Evolutionary conservation across 2,888 invertebrate genomes (phyloP), one percentile per base, ranked within the genome.

Genomic region (Zootermopsis nevadensis): DNA sequence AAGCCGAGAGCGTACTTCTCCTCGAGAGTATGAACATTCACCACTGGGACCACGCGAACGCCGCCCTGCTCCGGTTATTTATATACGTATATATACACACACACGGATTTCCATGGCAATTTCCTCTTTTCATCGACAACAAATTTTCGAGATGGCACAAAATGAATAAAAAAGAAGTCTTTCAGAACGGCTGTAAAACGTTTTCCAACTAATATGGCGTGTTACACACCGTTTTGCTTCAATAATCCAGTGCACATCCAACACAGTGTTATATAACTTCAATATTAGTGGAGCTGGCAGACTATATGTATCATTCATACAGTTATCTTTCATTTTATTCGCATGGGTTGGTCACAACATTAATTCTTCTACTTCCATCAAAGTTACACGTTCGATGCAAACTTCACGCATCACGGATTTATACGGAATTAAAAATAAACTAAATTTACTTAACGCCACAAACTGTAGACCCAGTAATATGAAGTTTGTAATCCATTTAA

Each of bases 61-160:
- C 19, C 30, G n/a, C n/a, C 60, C n/a, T 10, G 24, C 22, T 55
- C 10, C n/a, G 8, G 6, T 27, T 60, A n/a, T 31, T n/a, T n/a
- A n/a, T n/a, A n/a, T n/a, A n/a, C n/a, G n/a, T n/a, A n/a, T n/a
- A n/a, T n/a, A n/a, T 6, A 69, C 1, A 0, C 2, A 31, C 6
- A 69, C 31, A 60, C 1, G n/a, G 6, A 33, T 69, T 69, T 30
- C 69, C 69, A 69, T 31, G 69, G 33, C 69, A 69, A 69, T 69
- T 69, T 69, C 69, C 69, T 69, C 30, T 33, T 31, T 33, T 2
- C 31, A 22, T 31, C 60, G 6, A 27, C 27, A 60, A 27, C 60
- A 60, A 60, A 60, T 60, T n/a, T 27, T 60, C n/a, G 60, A 60
- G 60, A 60, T 69, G 33, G 66, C 27, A 33, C 33, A 33, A 69